Base-by-base conservation (phyloP, 2,113 vertebrate species). In the Rhinolophus sinicus region DNA sequence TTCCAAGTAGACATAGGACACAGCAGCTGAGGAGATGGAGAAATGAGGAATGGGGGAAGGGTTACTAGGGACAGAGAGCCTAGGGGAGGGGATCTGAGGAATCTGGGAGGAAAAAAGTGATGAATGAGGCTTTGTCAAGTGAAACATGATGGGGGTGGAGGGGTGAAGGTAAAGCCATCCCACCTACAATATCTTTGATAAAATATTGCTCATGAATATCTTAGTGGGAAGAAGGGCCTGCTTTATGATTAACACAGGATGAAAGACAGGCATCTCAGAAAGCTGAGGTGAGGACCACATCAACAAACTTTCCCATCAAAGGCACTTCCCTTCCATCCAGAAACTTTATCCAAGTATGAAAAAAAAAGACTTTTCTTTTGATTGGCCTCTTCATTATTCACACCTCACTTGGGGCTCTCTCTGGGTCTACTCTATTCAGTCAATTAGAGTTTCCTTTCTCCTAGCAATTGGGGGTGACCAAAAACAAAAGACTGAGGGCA, bases 21-120 rank as follows among this genome's bases (percentile, higher is more conserved):
- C 0, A 24, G 38, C 24, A 26, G 50, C 26, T 28, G 21, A 89
- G 3, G 35, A 26, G 22, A n/a, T 6, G 15, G 16, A 22, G 6
- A 72, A 26, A 21, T 3, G 21, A 10, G 18, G 8, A 38, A 1
- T 0, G 33, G 15, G 12, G 0, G 13, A n/a, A 19, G n/a, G 5
- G 5, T 12, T 28, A 5, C 12, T 5, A 2, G 14, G 0, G 22
- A 21, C 12, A 19, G 33, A 28, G 8, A 44, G 8, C 30, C 28
- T 65, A 11, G 10, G 1, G 35, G 52, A 14, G 22, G 11, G 1
- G 3, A 7, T 47, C 33, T 93, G n/a, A 88, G 24, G 30, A 47
- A 56, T 8, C 3, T 64, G 65, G 85, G 28, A 19, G 54, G 72
- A 40, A 65, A 77, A 54, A 26, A 8, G 4, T 38, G 3, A 73